Conservation (phyloP, 1,140 invertebrate genomes). For the Drosophila kanapiae region DNA sequence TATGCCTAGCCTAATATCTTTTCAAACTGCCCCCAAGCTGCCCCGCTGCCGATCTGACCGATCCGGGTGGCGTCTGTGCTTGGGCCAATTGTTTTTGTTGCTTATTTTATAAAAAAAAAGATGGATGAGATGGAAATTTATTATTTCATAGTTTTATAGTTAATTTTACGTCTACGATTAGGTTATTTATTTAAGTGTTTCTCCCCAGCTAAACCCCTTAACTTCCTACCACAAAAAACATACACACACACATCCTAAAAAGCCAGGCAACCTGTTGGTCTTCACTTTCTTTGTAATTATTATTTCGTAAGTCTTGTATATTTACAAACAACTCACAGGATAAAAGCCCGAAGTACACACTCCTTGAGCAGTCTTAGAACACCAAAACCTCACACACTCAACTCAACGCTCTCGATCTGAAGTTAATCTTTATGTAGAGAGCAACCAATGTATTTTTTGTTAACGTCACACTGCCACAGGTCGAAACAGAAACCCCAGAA, state of each 20-base stretch:
- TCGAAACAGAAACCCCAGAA: conserved; percentile 26
- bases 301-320: conserved; percentile 72
- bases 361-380: conserved; percentile 48
- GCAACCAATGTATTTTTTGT: conserved; percentile 45
- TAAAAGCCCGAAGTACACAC: conserved; percentile 24
- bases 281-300: conserved; percentile 78
- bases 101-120: conserved; percentile 74
- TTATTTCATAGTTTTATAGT: conserved; percentile 76
- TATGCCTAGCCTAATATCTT: conserved; percentile 71
- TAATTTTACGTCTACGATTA: conserved; percentile 56
- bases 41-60: conserved; percentile 15
- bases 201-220: conserved; percentile 44
- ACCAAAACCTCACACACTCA: conserved; percentile 19
- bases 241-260: conserved; percentile 46
- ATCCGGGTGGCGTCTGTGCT: conserved; percentile 13
- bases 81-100: conserved; percentile 80
- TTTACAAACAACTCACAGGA: conserved; percentile 48
- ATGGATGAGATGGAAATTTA: conserved; percentile 51
- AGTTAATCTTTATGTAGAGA: conserved; percentile 34
- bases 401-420: conserved; percentile 35
- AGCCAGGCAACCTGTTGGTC: conserved; percentile 38
- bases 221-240: conserved; percentile 18
- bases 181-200: conserved; percentile 80
- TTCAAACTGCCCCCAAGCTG: conserved; percentile 45
- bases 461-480: conserved; percentile 73